Percentiles rank a stretch among this genome's conserved stretches.
Evolutionary conservation across 2,797 vertebrate species (phyloP).

Genomic region (Myotis vivesi): DNA sequence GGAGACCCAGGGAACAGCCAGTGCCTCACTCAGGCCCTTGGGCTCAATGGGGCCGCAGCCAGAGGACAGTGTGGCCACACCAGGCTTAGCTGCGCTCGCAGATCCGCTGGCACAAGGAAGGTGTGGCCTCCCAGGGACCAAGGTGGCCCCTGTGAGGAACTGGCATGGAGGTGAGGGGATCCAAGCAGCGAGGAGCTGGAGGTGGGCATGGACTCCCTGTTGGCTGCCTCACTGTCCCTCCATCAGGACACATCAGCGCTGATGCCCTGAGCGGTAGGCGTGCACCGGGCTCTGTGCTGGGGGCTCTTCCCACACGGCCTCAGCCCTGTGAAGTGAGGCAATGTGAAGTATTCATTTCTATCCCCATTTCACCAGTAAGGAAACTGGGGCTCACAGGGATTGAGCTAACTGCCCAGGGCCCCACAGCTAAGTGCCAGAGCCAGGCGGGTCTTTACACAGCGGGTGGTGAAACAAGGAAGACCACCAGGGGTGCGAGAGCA

Average conservation of each 20-base stretch:
- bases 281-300: not conserved
- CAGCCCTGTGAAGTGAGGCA: not conserved
- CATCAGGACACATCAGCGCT: not conserved
- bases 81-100: not conserved
- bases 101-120: not conserved
- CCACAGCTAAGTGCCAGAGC: not conserved
- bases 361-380: not conserved
- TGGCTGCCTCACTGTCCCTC: not conserved
- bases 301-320: not conserved
- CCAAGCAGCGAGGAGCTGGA: not conserved
- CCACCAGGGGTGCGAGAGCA: not conserved
- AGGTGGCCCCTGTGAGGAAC: not conserved
- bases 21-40: not conserved
- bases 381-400: not conserved
- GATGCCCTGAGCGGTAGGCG: not conserved
- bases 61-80: not conserved
- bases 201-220: not conserved
- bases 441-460: not conserved
- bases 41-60: not conserved
- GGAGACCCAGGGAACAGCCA: not conserved
- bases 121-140: not conserved
- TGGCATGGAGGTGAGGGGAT: not conserved
- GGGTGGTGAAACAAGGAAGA: not conserved
- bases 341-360: not conserved
- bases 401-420: no score